Evolutionary conservation across 2,113 vertebrate species (phyloP).

Genomic region (Dissostichus mawsoni): DNA sequence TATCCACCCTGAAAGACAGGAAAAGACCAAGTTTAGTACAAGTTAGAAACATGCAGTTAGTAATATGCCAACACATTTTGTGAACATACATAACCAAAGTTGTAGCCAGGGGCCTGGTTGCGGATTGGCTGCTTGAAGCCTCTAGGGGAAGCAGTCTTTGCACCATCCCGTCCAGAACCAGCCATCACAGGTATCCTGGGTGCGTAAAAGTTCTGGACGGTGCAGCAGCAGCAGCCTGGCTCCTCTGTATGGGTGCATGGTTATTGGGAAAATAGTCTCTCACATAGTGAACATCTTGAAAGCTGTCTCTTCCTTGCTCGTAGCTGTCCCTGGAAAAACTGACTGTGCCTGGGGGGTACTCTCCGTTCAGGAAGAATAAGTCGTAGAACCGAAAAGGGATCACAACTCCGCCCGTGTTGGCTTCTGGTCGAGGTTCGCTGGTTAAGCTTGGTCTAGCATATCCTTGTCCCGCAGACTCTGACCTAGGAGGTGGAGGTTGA

Average conservation of each 20-base stretch:
- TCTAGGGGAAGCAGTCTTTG: not conserved
- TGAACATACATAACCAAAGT: not conserved
- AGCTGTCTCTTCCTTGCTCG: slow-evolving; percentile 29
- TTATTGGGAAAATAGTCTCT: not conserved
- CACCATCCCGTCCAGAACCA: not conserved
- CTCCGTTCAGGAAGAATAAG: slow-evolving; percentile 42
- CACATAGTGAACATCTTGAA: slow-evolving; percentile 28
- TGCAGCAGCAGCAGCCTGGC: not conserved
- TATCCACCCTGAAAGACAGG: not conserved
- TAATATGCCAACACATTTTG: not conserved
- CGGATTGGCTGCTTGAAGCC: not conserved
- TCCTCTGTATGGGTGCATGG: not conserved
- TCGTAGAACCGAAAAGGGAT: not conserved
- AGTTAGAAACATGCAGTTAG: not conserved
- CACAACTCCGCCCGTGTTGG: too few relatives aligned
- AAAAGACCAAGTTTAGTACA: not conserved
- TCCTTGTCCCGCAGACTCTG: not conserved
- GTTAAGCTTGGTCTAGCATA: not conserved
- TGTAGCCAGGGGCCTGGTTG: too few relatives aligned
- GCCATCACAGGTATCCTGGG: not conserved
- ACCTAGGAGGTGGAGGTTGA: not conserved
- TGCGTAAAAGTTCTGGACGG: not conserved
- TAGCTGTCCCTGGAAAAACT: slow-evolving; percentile 20
- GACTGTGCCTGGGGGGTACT: slow-evolving; percentile 50
- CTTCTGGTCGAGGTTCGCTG: not conserved